Percentiles rank a stretch among this genome's conserved stretches.
These are phyloP conservation scores for Enteromius treurensis DNA, from an alignment of 2,797 vertebrate species.

Conservation along the genomic window DNA sequence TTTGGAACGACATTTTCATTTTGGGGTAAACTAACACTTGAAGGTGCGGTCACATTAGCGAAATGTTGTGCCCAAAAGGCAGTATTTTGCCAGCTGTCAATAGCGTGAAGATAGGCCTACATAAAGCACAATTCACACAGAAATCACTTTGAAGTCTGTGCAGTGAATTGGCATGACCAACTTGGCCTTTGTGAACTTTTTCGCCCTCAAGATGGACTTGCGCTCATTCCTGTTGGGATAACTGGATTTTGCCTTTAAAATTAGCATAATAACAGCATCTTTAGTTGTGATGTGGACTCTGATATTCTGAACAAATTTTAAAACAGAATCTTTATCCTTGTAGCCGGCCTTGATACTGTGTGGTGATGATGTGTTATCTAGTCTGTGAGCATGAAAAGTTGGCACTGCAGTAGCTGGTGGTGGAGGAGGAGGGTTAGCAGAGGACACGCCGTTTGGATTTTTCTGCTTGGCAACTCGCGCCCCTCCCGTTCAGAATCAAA, in stretches of 20 bases:
- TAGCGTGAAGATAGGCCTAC: not conserved
- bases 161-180: not conserved
- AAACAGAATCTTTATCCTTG: not conserved
- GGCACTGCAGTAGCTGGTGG: constrained; percentile 32
- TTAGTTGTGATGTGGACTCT: not conserved
- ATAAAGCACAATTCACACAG: too few species aligned
- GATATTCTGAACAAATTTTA: not conserved
- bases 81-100: too few species aligned
- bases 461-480: constrained; percentile 56
- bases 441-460: constrained; percentile 50
- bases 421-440: constrained; percentile 16
- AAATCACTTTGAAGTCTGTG: too few species aligned
- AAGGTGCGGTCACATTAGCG: too few species aligned
- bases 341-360: not conserved
- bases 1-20: too few species aligned
- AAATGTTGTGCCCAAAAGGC: too few species aligned
- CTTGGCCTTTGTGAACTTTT: too few species aligned
- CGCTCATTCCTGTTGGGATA: not conserved
- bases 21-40: too few species aligned
- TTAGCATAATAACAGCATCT: not conserved
- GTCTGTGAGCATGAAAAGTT: constrained; percentile 44
- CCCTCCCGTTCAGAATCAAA: constrained; percentile 47
- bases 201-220: not conserved
- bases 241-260: not conserved
- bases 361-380: constrained; percentile 38